Percentiles rank a stretch among this genome's conserved stretches.
These are phyloP conservation scores for Acleris laterana DNA, from an alignment of 2,888 invertebrate species.

Conservation along the genomic window DNA sequence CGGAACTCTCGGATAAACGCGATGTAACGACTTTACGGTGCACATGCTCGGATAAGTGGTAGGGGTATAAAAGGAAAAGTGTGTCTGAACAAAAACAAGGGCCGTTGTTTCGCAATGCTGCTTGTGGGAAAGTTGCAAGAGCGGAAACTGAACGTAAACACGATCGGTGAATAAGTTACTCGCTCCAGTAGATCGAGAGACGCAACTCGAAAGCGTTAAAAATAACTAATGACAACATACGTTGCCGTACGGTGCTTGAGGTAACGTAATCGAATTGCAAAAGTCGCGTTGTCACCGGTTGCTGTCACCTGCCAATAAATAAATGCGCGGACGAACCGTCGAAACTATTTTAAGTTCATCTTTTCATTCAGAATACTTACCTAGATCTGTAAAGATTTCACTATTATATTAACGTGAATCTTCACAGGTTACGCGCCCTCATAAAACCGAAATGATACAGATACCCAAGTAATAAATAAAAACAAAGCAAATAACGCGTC, in stretches of 20 bases:
- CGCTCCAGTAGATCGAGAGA: slow-evolving; percentile 59
- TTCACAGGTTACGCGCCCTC: too few relatives aligned
- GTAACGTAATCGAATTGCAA: slow-evolving; percentile 79
- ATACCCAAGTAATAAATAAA: too few relatives aligned
- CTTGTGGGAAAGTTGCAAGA: slow-evolving; percentile 80
- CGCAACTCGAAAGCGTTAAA: slow-evolving; percentile 69
- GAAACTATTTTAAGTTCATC: slow-evolving; percentile 6
- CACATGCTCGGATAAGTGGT: slow-evolving; percentile 56
- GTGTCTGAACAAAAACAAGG: slow-evolving; percentile 77
- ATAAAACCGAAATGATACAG: too few relatives aligned
- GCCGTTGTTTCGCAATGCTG: slow-evolving; percentile 73
- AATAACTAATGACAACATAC: slow-evolving; percentile 82
- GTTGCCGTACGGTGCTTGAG: slow-evolving; percentile 61
- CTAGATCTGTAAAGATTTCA: too few relatives aligned
- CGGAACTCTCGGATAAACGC: slow-evolving; percentile 56
- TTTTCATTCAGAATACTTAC: too few relatives aligned
- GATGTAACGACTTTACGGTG: slow-evolving; percentile 53
- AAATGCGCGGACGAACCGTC: slow-evolving; percentile 3
- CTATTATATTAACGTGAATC: too few relatives aligned
- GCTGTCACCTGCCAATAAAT: slow-evolving; percentile 34
- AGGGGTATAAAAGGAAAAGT: slow-evolving; percentile 74
- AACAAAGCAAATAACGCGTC: too few relatives aligned
- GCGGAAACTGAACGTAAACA: slow-evolving; percentile 68
- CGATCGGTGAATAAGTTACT: slow-evolving; percentile 63
- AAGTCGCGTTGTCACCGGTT: slow-evolving; percentile 54